A percentile compares a stretch with the other conserved stretches of the same genome.
Evolutionary conservation across 2,113 vertebrate species (phyloP).

Genomic region (Eulemur rufifrons): DNA sequence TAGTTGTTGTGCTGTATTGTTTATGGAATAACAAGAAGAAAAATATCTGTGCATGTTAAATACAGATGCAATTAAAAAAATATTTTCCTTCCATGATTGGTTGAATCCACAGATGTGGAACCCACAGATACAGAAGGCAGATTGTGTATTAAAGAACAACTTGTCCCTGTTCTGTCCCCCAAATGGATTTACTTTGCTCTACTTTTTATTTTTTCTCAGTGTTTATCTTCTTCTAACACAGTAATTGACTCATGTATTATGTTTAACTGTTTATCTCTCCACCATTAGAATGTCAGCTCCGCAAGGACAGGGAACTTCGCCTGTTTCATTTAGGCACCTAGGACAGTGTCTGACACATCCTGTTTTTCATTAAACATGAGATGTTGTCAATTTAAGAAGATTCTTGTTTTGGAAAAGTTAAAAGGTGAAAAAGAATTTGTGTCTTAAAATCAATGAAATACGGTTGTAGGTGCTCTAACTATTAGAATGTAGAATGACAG

Average conservation of each 20-base stretch:
- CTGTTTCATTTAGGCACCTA: background rate
- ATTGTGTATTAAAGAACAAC: too few species aligned
- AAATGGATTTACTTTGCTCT: too few species aligned
- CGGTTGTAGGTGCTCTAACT: background rate
- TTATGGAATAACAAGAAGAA: too few species aligned
- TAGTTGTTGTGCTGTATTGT: too few species aligned
- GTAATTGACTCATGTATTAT: background rate
- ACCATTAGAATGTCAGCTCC: background rate
- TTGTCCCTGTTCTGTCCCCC: too few species aligned
- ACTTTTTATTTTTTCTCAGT: too few species aligned
- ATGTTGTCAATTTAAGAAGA: background rate
- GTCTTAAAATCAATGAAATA: background rate
- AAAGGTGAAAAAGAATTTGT: background rate
- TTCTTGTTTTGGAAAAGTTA: background rate
- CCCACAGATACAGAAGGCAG: too few species aligned
- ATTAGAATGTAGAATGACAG: background rate
- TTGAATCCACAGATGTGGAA: too few species aligned
- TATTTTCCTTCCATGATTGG: too few species aligned
- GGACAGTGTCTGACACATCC: background rate
- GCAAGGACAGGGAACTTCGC: background rate
- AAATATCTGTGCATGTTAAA: too few species aligned
- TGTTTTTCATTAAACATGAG: conserved; percentile 14
- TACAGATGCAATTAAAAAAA: too few species aligned
- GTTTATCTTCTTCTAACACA: too few species aligned
- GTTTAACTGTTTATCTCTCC: background rate